These are phyloP conservation scores for Takifugu bimaculatus DNA, from an alignment of 2,113 vertebrate species.

Conservation along the genomic window DNA sequence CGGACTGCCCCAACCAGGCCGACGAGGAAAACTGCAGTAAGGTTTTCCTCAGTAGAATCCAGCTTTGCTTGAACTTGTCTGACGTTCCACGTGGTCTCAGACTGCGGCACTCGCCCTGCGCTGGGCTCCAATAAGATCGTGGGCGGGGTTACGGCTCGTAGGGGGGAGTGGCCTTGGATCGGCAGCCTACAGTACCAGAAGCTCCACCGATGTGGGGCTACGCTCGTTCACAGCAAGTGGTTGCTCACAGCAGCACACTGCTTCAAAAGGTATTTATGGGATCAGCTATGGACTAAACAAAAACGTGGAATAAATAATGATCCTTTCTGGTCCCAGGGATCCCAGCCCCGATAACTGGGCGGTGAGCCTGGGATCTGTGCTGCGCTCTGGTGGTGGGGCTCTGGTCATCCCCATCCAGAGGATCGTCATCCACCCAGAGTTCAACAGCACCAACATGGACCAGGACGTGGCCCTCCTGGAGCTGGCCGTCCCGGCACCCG, in stretches of 20 bases:
- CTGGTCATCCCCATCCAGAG: constrained; percentile 80
- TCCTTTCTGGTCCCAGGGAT: constrained; percentile 33
- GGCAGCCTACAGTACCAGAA: constrained; percentile 85
- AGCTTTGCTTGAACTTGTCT: constrained; percentile 7
- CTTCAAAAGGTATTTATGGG: constrained; percentile 77
- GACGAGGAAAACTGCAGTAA: constrained; percentile 83
- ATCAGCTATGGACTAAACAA: no score
- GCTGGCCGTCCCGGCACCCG: constrained; percentile 71
- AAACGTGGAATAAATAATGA: not conserved
- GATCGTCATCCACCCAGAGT: constrained; percentile 84
- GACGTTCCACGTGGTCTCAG: constrained; percentile 62
- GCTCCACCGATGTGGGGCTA: constrained; percentile 87
- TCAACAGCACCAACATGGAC: constrained; percentile 87
- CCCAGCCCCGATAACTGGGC: constrained; percentile 74
- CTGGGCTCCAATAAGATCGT: constrained; percentile 81
- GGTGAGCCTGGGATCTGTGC: constrained; percentile 85
- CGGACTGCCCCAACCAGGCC: constrained; percentile 77
- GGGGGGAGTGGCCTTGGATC: constrained; percentile 94
- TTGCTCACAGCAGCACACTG: constrained; percentile 91
- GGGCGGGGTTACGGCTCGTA: constrained; percentile 78
- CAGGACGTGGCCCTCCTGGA: constrained; percentile 88
- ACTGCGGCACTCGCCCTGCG: constrained; percentile 78
- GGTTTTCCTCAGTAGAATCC: constrained; percentile 7
- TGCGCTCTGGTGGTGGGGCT: constrained; percentile 77
- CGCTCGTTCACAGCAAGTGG: constrained; percentile 87